Percentiles rank a stretch among this genome's conserved stretches.
phyloP scores from a whole-genome alignment of 2,888 invertebrate genomes.

The Aporophyla nigra region DNA sequence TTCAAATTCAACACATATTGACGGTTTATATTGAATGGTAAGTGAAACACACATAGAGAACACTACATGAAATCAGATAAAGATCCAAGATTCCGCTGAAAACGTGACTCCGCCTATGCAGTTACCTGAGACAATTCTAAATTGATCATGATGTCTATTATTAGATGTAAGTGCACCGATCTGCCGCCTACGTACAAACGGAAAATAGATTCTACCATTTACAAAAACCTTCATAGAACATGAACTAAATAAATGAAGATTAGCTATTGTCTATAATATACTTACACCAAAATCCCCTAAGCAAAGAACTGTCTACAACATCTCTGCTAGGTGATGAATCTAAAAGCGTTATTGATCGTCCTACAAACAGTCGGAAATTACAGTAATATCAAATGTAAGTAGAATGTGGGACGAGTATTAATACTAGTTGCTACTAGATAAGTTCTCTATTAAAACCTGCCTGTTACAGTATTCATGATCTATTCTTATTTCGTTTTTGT shows the following conservation, averaged over 20 bases:
- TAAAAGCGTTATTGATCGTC: slow-evolving; percentile 31
- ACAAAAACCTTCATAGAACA: slow-evolving; percentile 1
- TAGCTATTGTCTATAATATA: too few species aligned
- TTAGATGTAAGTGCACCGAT: slow-evolving; percentile 40
- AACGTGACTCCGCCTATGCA: slow-evolving; percentile 20
- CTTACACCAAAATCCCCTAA: neutral
- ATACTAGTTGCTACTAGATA: neutral
- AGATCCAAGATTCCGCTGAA: slow-evolving; percentile 8
- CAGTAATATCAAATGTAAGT: slow-evolving; percentile 13
- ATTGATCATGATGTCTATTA: slow-evolving; percentile 37
- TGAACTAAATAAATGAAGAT: neutral
- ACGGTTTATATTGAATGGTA: neutral
- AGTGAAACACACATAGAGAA: neutral
- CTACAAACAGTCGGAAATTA: slow-evolving; percentile 18
- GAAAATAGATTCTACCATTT: slow-evolving; percentile 29
- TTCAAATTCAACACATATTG: neutral
- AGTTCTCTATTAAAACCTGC: neutral
- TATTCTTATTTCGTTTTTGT: neutral
- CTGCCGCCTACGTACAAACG: slow-evolving; percentile 34
- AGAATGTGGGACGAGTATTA: slow-evolving; percentile 14
- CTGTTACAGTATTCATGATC: neutral
- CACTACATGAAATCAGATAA: slow-evolving; percentile 5
- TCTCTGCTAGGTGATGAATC: neutral
- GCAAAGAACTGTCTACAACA: neutral
- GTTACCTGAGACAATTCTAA: slow-evolving; percentile 42